Evolutionary conservation across 64 coral and sea anemone genomes (phyloP), one percentile per base, ranked within the genome.

Genomic region (Cladopsammia gracilis): DNA sequence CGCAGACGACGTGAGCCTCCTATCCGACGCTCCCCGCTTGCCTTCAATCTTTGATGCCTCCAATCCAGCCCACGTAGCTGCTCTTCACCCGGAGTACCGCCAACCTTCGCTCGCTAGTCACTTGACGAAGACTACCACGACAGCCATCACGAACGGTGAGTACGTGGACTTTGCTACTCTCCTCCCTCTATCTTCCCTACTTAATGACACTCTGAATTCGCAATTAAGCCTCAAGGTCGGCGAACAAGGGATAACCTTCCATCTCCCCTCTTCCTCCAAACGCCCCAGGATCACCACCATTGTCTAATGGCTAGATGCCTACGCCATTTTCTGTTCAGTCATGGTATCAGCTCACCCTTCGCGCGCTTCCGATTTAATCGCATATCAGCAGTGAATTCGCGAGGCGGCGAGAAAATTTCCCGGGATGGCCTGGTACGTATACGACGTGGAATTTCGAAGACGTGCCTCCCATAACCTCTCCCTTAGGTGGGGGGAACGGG

Each of bases 91-190:
- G 9, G 34, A 71, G 7, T 71, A 43, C 25, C 5, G 24, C 7
- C 24, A 42, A 3, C 69, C 69, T 13, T 71, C 69, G 2, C 24
- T 71, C 24, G 34, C 69, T 4, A 71, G 69, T 24, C 69, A 71
- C 14, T 8, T 71, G 12, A 43, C 69, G 1, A 71, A 34, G 14
- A 15, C 12, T 24, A 71, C 25, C 10, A 44, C 25, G 25, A 71
- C 24, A 2, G 69, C 25, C 69, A 71, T 71, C 24, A 42, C 7
- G 7, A 71, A 44, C 10, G 34, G 69, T 43, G 69, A 71, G 69
- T 44, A 71, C 34, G 69, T 71, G 69, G 69, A 71, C 25, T 34
- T 71, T 71, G 69, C 69, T 71, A 43, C 26, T 15, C 34, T 71
- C 9, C 14, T 71, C 0, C 69, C 69, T 2, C 42, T 71, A 2